A percentile compares a stretch with the other conserved stretches of the same genome.
These are phyloP conservation scores for Hydropsyche betteni DNA, from an alignment of 2,888 invertebrate species.

Conservation along the genomic window DNA sequence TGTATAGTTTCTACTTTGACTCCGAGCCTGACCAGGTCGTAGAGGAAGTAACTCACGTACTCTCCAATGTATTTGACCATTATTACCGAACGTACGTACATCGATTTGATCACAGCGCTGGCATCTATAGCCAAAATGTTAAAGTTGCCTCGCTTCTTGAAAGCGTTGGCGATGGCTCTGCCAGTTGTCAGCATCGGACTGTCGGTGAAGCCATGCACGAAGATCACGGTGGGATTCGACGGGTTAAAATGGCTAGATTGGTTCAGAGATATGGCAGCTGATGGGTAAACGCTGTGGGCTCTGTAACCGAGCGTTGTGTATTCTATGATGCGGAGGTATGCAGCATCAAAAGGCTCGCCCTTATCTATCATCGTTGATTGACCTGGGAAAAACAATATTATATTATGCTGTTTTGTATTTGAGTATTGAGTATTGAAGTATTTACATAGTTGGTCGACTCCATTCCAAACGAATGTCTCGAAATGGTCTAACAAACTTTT, in stretches of 20 bases:
- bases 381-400: slow-evolving; percentile 13
- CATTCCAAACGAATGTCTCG: background rate
- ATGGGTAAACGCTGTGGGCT: slow-evolving; percentile 39
- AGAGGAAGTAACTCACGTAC: slow-evolving; percentile 29
- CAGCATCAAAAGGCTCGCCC: background rate
- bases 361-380: slow-evolving; percentile 1
- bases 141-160: slow-evolving; percentile 42
- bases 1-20: slow-evolving; percentile 42
- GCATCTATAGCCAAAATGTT: slow-evolving; percentile 46
- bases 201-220: slow-evolving; percentile 45
- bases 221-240: slow-evolving; percentile 40
- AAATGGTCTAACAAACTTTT: background rate
- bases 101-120: slow-evolving; percentile 41
- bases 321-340: slow-evolving; percentile 39
- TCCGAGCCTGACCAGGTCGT: slow-evolving; percentile 38
- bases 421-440: background rate
- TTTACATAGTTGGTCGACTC: background rate
- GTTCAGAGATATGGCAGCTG: slow-evolving; percentile 37
- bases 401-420: background rate
- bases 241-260: slow-evolving; percentile 39
- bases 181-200: slow-evolving; percentile 40
- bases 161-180: slow-evolving; percentile 41
- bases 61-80: slow-evolving; percentile 46
- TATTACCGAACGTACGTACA: slow-evolving; percentile 39
- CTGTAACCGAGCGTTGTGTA: slow-evolving; percentile 39